Evolutionary conservation across 1,140 invertebrate genomes (phyloP), one percentile per base, ranked within the genome.

Genomic region (Bombus turneri): DNA sequence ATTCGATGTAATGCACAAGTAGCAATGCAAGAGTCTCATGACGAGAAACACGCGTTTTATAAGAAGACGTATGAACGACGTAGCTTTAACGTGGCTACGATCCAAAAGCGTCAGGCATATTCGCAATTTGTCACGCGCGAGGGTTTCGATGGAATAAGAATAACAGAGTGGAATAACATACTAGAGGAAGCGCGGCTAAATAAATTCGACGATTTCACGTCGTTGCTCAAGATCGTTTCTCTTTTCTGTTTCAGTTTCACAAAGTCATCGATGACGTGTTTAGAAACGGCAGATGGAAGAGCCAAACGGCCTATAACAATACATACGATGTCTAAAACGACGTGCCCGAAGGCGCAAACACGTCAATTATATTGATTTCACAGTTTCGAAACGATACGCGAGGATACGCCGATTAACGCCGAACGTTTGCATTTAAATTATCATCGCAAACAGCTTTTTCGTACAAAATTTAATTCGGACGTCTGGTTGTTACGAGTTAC

Each of bases 81-180:
- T 28, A 76, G 34, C 34, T 77, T 39, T 18, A n/a, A 59, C 37
- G 34, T 77, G 75, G 75, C 53, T 12, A 1, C 53, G 75, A 25
- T 77, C 53, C 75, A 77, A 77, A 62, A 39, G 6, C 47, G 37
- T 39, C 74, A 59, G n/a, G 18, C 53, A n/a, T 77, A 59, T 77
- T 77, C 28, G 75, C 53, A 59, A 62, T n/a, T 59, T 59, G 75
- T 77, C 75, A 39, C 75, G 62, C 25, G 53, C 34, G 9, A 4
- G 25, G n/a, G 13, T 53, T 39, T 10, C 34, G 74, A 37, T 37
- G 74, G 47, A 57, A 76, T 59, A 59, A 28, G 53, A 57, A 76
- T 76, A 76, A 74, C 72, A 53, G 41, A 74, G 18, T 41, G 69
- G 71, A 72, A 72, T 28, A 41, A 72, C 22, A n/a, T n/a, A 18